Percentiles rank a stretch among this genome's conserved stretches.
Evolutionary conservation across 1,140 invertebrate genomes (phyloP).

Genomic region (Antheraea pernyi): DNA sequence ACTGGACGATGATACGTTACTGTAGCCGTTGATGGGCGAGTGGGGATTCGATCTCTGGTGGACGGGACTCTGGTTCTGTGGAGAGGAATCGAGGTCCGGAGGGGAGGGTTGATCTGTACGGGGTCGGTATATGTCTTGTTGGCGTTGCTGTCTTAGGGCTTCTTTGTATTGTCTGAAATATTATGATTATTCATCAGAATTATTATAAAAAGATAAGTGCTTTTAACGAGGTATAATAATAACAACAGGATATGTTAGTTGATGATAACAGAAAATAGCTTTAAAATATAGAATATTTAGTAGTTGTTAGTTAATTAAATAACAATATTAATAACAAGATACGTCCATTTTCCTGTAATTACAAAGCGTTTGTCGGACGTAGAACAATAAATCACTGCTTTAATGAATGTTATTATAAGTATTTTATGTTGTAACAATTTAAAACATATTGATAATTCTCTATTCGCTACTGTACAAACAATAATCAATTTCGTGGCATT

Average conservation of each 20-base stretch:
- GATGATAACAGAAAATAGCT: not conserved
- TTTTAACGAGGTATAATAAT: not conserved
- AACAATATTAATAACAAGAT: not conserved
- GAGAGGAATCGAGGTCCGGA: constrained; percentile 65
- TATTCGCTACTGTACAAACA: too few relatives aligned
- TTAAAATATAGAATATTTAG: not conserved
- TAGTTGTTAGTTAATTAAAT: not conserved
- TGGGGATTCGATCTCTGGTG: constrained; percentile 63
- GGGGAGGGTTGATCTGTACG: constrained; percentile 76
- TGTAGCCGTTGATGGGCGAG: constrained; percentile 74
- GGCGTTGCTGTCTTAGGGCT: constrained; percentile 89
- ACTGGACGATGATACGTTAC: constrained; percentile 60
- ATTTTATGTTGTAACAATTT: too few relatives aligned
- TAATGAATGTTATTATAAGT: too few relatives aligned
- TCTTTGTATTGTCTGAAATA: constrained; percentile 91
- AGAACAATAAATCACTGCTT: too few relatives aligned
- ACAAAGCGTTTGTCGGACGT: not conserved
- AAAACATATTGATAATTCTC: too few relatives aligned
- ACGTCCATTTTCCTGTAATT: not conserved
- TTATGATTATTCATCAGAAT: not conserved
- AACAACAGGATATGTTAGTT: not conserved
- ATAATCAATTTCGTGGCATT: too few relatives aligned
- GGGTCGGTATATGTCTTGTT: constrained; percentile 87
- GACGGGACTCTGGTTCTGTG: constrained; percentile 59
- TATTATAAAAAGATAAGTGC: not conserved